Base-by-base conservation (phyloP, 2,113 vertebrate genomes). In the Gorsachius goisagi region DNA sequence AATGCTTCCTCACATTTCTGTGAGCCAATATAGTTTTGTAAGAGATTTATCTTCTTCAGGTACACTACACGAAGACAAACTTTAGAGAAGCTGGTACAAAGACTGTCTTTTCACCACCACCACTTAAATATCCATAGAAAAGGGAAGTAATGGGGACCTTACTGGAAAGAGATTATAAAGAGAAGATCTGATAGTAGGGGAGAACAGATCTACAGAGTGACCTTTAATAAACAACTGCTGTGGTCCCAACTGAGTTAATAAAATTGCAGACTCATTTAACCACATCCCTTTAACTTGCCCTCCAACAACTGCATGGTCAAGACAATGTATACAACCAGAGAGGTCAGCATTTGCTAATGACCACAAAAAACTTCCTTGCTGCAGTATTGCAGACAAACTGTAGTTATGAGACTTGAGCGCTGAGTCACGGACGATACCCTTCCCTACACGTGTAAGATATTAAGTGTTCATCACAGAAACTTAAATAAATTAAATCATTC, bases 401-500 rank as follows among this genome's bases (percentile, higher is more conserved):
- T 0, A 66, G 75, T 41, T 78, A 82, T 16, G 8, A 79, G 95
- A 79, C 39, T 32, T 15, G 27, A 94, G 66, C 62, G 6, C 90
- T 92, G 91, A 96, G 85, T 92, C 96, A 95, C 75, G 4, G 82
- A 83, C 80, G 35, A 8, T 47, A 30, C 26, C 30, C 58, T 86
- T 60, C 55, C 52, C 58, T 88, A 67, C 96, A 96, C 77, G 67
- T 97, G 93, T 23, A 95, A 95, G 81, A 55, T 93, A 96, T 97
- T 95, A 96, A 85, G 59, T 39, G 53, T 27, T 96, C 94, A 95
- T 94, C 93, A 85, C 67, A 97, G 73, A 92, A 96, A 97, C 92
- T 93, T 95, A 95, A 97, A 92, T 95, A 93, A 93, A 93, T 94
- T 91, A 93, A 96, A 90, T 72, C 74, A 88, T 91, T 93, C 91